Percentiles rank a stretch among this genome's conserved stretches.
Evolutionary conservation across 2,888 invertebrate genomes (phyloP).

Genomic region (Drosophila lutescens): DNA sequence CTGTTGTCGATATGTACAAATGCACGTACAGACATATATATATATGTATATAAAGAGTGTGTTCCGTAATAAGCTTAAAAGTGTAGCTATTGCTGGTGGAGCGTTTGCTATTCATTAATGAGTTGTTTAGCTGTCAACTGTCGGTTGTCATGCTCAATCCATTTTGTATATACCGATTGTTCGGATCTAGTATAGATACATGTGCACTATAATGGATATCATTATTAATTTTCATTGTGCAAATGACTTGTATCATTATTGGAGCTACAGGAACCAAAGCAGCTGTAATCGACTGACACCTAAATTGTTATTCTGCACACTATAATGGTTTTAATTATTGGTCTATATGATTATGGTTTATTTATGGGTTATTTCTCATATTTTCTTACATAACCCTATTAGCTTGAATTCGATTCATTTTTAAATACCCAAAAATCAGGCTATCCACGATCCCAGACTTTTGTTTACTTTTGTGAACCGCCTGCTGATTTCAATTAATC

Average conservation of each 20-base stretch:
- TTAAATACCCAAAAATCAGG: constrained; percentile 16
- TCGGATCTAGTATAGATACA: constrained; percentile 29
- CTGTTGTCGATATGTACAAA: constrained; percentile 14
- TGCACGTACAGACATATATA: neutral
- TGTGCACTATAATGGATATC: constrained; percentile 38
- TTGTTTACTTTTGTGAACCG: constrained; percentile 42
- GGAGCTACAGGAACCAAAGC: neutral
- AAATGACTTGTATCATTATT: constrained; percentile 26
- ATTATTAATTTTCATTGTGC: constrained; percentile 38
- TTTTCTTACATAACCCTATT: neutral
- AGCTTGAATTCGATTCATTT: constrained; percentile 3
- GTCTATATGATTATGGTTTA: neutral
- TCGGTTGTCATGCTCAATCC: constrained; percentile 45
- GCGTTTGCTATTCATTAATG: constrained; percentile 73
- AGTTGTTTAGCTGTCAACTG: constrained; percentile 75
- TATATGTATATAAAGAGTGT: constrained; percentile 18
- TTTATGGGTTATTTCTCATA: neutral
- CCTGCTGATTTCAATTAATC: constrained; percentile 60
- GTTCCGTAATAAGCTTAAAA: constrained; percentile 75
- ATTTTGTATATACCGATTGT: constrained; percentile 30
- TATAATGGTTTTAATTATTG: neutral
- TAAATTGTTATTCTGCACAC: neutral
- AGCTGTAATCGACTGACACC: neutral
- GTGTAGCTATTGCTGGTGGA: constrained; percentile 56
- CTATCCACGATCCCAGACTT: constrained; percentile 13